These are phyloP conservation scores for Orcinus orca DNA, from an alignment of 2,113 vertebrate species.

Conservation along the genomic window DNA sequence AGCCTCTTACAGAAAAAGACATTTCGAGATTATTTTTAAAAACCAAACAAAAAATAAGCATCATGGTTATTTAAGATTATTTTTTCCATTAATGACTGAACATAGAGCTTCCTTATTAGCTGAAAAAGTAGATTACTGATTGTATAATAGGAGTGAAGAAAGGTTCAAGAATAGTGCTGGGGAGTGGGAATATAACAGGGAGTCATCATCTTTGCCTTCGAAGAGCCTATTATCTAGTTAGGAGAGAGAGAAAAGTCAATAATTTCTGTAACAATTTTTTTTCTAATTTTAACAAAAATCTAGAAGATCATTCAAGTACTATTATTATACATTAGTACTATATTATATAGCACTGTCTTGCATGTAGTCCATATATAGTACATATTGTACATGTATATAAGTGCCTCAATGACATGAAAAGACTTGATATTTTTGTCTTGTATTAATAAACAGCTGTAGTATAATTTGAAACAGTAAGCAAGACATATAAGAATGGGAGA, in stretches of 20 bases:
- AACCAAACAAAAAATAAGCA: slow-evolving; percentile 5
- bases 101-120: background rate
- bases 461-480: background rate
- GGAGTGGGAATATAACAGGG: background rate
- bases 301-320: background rate
- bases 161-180: background rate
- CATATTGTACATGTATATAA: background rate
- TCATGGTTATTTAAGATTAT: background rate
- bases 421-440: background rate
- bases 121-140: background rate
- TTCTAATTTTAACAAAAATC: background rate
- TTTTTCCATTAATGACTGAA: slow-evolving; percentile 17
- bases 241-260: background rate
- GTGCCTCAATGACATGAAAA: background rate
- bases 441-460: background rate
- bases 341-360: background rate
- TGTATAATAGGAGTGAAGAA: background rate
- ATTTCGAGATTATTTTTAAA: background rate
- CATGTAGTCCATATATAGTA: background rate
- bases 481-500: background rate
- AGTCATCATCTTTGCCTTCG: background rate
- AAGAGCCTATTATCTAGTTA: background rate
- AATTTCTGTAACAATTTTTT: background rate
- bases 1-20: background rate
- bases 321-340: background rate